Conservation (phyloP, 1,140 invertebrate genomes). For the Yoshiicerus persimilis region DNA sequence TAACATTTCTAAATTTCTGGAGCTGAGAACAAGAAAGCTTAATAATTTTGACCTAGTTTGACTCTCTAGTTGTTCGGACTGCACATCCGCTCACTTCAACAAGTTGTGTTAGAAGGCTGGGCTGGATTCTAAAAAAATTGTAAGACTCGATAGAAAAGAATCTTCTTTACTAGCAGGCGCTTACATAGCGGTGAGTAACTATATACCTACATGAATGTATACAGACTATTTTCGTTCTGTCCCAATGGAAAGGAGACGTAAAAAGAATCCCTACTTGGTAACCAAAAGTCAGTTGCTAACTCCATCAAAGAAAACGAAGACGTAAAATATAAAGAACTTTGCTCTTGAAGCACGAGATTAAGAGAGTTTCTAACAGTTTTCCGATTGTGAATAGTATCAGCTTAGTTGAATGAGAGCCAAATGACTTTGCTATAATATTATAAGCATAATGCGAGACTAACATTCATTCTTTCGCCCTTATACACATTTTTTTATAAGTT, state of each 20-base stretch:
- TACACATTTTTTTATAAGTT: no score
- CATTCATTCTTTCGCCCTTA: background rate
- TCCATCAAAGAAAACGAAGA: background rate
- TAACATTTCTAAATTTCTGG: no score
- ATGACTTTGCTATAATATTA: background rate
- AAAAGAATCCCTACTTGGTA: background rate
- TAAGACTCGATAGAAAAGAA: background rate
- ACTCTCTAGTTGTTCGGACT: background rate
- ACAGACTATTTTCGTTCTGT: background rate
- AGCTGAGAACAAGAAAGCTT: no score
- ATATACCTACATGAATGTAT: background rate
- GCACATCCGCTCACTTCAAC: background rate
- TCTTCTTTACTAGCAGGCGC: background rate
- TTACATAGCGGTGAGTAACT: background rate
- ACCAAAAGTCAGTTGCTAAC: background rate
- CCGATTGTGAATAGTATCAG: background rate
- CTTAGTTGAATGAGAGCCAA: constrained; percentile 14
- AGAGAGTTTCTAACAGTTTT: background rate
- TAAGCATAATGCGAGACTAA: background rate
- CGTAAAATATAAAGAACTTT: background rate
- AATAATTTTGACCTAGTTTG: no score
- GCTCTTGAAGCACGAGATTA: background rate
- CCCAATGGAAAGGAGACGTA: background rate
- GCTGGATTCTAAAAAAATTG: background rate
- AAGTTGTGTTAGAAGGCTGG: background rate